These are phyloP conservation scores for Cybosia mesomella DNA, from an alignment of 2,888 invertebrate genomes.

Conservation along the genomic window DNA sequence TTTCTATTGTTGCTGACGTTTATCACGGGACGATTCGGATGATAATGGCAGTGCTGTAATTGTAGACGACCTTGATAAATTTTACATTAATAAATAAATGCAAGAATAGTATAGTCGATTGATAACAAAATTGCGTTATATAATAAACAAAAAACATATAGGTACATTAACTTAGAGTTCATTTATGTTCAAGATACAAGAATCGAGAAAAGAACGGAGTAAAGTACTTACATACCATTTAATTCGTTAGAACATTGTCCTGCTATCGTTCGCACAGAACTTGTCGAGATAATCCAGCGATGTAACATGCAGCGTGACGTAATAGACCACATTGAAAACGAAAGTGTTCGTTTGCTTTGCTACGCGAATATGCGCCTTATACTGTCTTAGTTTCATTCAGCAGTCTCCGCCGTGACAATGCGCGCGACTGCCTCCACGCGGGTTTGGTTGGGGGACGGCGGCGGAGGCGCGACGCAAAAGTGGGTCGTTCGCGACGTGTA, in stretches of 20 bases:
- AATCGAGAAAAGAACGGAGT: constrained; percentile 12
- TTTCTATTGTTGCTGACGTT: constrained; percentile 1
- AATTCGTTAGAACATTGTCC: constrained; percentile 45
- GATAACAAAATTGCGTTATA: neutral
- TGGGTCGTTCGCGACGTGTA: constrained; percentile 81
- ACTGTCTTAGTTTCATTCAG: constrained; percentile 74
- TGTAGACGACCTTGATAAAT: neutral
- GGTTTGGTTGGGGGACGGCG: constrained; percentile 46
- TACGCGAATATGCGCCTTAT: constrained; percentile 75
- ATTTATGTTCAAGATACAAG: neutral
- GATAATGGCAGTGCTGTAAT: neutral
- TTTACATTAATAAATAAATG: neutral
- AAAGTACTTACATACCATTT: constrained; percentile 36
- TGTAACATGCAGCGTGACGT: constrained; percentile 70
- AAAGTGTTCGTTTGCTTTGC: constrained; percentile 65
- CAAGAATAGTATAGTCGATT: neutral
- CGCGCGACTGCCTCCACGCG: constrained; percentile 65
- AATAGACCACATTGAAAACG: constrained; percentile 77
- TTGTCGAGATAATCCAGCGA: constrained; percentile 66
- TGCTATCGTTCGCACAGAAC: constrained; percentile 47
- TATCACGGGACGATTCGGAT: neutral
- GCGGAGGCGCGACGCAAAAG: constrained; percentile 67
- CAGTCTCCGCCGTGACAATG: constrained; percentile 75
- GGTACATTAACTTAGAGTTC: neutral
- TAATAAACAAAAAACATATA: neutral